A percentile compares a stretch with the other conserved stretches of the same genome.
These are phyloP conservation scores for Equus przewalskii DNA, from an alignment of 2,113 vertebrate genomes.

Conservation along the genomic window DNA sequence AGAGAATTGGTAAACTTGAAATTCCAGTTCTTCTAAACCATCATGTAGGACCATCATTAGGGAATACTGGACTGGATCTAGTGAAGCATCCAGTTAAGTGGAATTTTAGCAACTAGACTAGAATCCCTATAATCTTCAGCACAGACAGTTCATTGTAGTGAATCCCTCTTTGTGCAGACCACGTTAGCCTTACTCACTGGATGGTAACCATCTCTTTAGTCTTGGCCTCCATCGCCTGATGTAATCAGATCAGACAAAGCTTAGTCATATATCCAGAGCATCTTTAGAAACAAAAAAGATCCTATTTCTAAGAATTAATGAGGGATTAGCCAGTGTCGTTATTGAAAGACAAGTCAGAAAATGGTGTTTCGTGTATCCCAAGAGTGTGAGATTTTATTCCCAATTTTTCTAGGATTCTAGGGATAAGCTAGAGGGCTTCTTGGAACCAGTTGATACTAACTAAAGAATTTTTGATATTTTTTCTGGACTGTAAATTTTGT, in stretches of 20 bases:
- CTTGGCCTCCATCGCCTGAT: neutral
- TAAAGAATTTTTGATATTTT: constrained; percentile 15
- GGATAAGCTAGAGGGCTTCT: neutral
- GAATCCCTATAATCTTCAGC: neutral
- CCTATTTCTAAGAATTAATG: neutral
- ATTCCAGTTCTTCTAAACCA: neutral
- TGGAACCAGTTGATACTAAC: neutral
- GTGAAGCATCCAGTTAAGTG: neutral
- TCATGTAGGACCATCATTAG: neutral
- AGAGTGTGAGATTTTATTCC: constrained; percentile 22
- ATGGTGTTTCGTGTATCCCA: neutral
- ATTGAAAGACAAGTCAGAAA: neutral
- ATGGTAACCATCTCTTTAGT: neutral
- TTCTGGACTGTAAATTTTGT: neutral
- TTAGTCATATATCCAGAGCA: neutral
- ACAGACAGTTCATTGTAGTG: neutral
- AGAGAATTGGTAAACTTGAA: constrained; percentile 20
- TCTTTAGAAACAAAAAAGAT: neutral
- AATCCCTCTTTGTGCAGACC: neutral
- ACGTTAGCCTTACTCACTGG: neutral
- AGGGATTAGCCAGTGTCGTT: neutral
- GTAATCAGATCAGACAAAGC: neutral
- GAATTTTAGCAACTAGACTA: neutral
- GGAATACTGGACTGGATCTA: neutral
- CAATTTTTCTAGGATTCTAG: neutral